phyloP scores from a whole-genome alignment of 2,888 invertebrate genomes.

The Tetropium fuscum region DNA sequence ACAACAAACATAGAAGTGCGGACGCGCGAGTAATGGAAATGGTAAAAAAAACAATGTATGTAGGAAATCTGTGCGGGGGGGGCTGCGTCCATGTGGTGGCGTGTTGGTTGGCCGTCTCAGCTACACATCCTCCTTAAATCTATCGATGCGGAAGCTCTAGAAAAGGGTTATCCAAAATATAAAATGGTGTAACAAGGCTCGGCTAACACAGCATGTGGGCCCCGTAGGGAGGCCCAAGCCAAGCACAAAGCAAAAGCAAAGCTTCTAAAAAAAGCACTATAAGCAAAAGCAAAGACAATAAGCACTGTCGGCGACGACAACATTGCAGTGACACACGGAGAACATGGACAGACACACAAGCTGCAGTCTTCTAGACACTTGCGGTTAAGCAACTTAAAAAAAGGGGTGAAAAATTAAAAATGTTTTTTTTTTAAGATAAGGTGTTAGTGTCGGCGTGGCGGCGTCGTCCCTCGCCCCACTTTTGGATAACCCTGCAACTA shows the following conservation, averaged over 20 bases:
- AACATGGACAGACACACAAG: constrained; percentile 56
- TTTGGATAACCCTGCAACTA: constrained; percentile 72
- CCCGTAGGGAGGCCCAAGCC: constrained; percentile 51
- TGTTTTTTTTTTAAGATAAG: constrained; percentile 28
- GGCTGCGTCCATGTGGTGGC: background rate
- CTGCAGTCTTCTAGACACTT: constrained; percentile 59
- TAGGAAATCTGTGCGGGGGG: background rate
- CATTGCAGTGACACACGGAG: constrained; percentile 53
- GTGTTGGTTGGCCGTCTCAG: constrained; percentile 31
- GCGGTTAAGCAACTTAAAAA: constrained; percentile 51
- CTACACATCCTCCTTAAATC: constrained; percentile 38
- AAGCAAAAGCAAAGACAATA: constrained; percentile 50
- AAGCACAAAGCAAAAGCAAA: constrained; percentile 52
- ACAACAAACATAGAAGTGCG: no score
- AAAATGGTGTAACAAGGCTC: constrained; percentile 51
- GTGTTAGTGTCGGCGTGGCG: constrained; percentile 62
- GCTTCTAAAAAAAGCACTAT: constrained; percentile 49
- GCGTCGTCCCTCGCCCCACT: constrained; percentile 61
- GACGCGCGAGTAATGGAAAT: background rate
- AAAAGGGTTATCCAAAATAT: constrained; percentile 65
- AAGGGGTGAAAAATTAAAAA: constrained; percentile 36
- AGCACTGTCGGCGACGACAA: constrained; percentile 41
- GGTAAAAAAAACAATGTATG: background rate
- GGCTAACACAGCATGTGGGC: constrained; percentile 56
- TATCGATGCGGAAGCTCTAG: constrained; percentile 63